These are phyloP conservation scores for Umimayanthus chanpuru DNA, from an alignment of 92 coral and sea anemone species.

Conservation along the genomic window DNA sequence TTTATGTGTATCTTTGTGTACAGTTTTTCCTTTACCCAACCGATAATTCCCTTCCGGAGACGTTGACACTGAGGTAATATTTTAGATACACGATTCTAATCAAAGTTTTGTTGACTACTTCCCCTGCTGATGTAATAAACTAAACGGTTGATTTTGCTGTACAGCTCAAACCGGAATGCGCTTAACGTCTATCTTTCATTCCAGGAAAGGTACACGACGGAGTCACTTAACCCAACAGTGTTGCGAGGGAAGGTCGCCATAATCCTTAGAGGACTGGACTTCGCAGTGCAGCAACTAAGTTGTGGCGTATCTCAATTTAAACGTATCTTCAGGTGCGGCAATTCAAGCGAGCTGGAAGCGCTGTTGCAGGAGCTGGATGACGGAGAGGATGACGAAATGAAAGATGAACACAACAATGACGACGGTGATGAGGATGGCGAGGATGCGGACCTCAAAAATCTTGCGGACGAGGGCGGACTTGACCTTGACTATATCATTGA, in stretches of 20 bases:
- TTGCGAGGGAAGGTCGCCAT: conserved; percentile 33
- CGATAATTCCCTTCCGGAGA: not conserved
- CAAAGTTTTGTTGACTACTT: no score
- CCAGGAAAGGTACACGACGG: conserved; percentile 19
- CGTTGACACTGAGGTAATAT: no score
- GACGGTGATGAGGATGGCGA: conserved; percentile 8
- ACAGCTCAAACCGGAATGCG: not conserved
- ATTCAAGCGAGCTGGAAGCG: not conserved
- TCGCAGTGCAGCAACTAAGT: conserved; percentile 35
- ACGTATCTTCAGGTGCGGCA: not conserved
- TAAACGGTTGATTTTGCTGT: not conserved
- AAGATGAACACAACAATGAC: conserved; percentile 25
- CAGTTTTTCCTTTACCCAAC: not conserved
- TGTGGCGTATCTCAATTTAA: conserved; percentile 23
- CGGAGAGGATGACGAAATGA: conserved; percentile 3
- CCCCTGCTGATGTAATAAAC: no score
- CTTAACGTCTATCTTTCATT: not conserved
- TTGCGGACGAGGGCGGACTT: not conserved
- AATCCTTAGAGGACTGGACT: conserved; percentile 31
- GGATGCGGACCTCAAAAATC: not conserved
- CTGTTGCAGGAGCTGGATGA: conserved; percentile 14
- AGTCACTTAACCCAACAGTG: not conserved
- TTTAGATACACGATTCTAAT: no score
- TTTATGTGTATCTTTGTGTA: not conserved
- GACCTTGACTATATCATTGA: not conserved